Percentiles rank a stretch among this genome's conserved stretches.
Evolutionary conservation across 2,113 vertebrate genomes (phyloP).

Genomic region (Calidris pygmaea): DNA sequence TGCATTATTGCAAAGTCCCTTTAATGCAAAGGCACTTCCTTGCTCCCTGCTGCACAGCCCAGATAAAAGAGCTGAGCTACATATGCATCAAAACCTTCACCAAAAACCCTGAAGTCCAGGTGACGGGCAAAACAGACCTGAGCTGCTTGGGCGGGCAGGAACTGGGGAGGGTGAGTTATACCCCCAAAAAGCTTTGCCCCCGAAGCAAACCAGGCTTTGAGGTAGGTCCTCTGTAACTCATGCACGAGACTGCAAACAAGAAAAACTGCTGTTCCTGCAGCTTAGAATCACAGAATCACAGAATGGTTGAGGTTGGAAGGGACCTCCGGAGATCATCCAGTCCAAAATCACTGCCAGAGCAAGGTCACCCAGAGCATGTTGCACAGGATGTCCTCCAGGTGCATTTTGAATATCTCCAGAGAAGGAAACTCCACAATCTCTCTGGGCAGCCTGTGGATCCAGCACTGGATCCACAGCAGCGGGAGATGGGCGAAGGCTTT

Average conservation of each 20-base stretch:
- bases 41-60: too few relatives aligned
- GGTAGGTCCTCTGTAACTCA: too few relatives aligned
- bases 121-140: not conserved
- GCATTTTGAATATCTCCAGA: not conserved
- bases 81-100: not conserved
- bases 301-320: not conserved
- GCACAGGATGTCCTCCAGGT: not conserved
- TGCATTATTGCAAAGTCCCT: not conserved
- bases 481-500: not conserved
- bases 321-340: not conserved
- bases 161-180: not conserved
- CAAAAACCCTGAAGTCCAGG: rapidly evolving
- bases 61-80: not conserved
- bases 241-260: rapidly evolving
- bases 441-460: not conserved
- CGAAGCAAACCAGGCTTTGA: not conserved
- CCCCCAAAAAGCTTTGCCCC: not conserved
- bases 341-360: not conserved
- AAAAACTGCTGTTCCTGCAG: not conserved
- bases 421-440: not conserved
- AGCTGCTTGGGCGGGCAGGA: not conserved
- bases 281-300: not conserved
- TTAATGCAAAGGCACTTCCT: not conserved
- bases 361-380: not conserved
- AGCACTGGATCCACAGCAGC: not conserved